phyloP scores from a whole-genome alignment of 1,140 invertebrate genomes.

The Drosophila lowei region DNA sequence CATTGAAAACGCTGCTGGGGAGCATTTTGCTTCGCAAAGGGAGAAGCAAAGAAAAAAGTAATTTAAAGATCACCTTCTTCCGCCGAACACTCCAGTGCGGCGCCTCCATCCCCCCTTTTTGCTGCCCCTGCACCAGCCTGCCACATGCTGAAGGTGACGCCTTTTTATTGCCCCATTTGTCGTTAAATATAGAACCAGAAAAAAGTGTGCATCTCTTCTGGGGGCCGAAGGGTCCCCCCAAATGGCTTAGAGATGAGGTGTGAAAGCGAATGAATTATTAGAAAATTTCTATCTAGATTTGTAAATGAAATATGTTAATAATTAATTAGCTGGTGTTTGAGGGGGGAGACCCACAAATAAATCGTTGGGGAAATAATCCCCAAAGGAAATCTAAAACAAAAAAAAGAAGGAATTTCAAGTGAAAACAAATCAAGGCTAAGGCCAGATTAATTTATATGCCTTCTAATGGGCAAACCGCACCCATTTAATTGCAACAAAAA shows the following conservation, averaged over 20 bases:
- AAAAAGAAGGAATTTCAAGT: conserved; percentile 34
- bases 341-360: conserved; percentile 30
- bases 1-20: conserved; percentile 74
- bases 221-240: neutral
- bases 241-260: conserved; percentile 3
- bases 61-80: conserved; percentile 55
- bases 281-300: conserved; percentile 58
- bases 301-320: conserved; percentile 75
- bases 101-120: neutral
- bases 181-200: conserved; percentile 61
- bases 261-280: conserved; percentile 64
- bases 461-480: conserved; percentile 70
- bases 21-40: conserved; percentile 40
- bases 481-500: conserved; percentile 71
- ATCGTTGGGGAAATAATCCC: conserved; percentile 10
- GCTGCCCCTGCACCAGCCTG: conserved; percentile 13
- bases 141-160: conserved; percentile 55
- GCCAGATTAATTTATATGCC: conserved; percentile 56
- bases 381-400: neutral
- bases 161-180: conserved; percentile 66
- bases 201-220: conserved; percentile 23
- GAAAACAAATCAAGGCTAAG: conserved; percentile 76
- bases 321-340: conserved; percentile 59
- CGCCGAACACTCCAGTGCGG: too few relatives aligned
- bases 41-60: conserved; percentile 27